Evolutionary conservation across 2,113 vertebrate species (phyloP).

Genomic region (Oncorhynchus kisutch): DNA sequence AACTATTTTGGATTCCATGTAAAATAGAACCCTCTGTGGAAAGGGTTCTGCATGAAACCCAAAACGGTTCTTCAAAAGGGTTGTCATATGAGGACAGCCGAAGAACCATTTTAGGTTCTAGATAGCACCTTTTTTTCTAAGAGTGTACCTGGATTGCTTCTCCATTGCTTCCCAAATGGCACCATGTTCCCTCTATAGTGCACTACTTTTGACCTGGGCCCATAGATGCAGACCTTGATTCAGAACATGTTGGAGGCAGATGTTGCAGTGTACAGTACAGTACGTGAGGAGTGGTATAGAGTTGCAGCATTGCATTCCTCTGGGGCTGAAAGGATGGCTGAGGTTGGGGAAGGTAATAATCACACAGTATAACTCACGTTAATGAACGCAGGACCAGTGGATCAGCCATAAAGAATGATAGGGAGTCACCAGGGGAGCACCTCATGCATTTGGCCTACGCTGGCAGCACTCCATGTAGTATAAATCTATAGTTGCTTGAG

Average conservation of each 20-base stretch:
- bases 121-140: too few species aligned
- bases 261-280: constrained; percentile 54
- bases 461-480: constrained; percentile 65
- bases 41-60: too few species aligned
- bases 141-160: too few species aligned
- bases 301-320: constrained; percentile 49
- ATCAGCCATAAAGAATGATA: constrained; percentile 71
- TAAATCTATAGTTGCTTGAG: constrained; percentile 49
- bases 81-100: too few species aligned
- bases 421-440: constrained; percentile 56
- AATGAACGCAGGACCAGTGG: constrained; percentile 70
- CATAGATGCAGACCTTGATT: constrained; percentile 20
- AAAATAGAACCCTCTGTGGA: too few species aligned
- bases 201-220: too few species aligned
- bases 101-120: too few species aligned
- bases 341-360: constrained; percentile 62
- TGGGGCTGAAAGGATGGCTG: constrained; percentile 37
- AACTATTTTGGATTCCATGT: too few species aligned
- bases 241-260: constrained; percentile 66
- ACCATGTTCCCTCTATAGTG: background rate
- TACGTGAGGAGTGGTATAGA: constrained; percentile 1
- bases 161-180: too few species aligned
- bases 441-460: constrained; percentile 64
- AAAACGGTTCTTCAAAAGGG: too few species aligned
- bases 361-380: constrained; percentile 66